Percentiles rank a stretch among this genome's conserved stretches.
These are phyloP conservation scores for Sinohyriopsis cumingii DNA, from an alignment of 2,888 invertebrate genomes.

Conservation along the genomic window DNA sequence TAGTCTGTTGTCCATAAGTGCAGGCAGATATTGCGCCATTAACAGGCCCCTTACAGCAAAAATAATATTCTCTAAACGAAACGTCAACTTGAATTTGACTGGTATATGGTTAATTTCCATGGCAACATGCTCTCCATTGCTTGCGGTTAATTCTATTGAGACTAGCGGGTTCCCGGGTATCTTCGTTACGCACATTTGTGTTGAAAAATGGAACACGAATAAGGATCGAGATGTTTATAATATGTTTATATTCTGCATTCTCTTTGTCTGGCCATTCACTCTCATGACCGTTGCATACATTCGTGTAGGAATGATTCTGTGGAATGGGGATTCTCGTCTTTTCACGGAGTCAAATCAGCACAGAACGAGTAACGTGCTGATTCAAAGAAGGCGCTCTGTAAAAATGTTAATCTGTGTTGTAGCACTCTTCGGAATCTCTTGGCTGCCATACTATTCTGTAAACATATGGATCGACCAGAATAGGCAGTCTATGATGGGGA, in stretches of 20 bases:
- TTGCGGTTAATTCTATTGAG: slow-evolving; percentile 48
- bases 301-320: slow-evolving; percentile 50
- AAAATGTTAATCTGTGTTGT: slow-evolving; percentile 56
- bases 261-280: slow-evolving; percentile 50
- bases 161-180: slow-evolving; percentile 36
- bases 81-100: slow-evolving; percentile 46
- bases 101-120: slow-evolving; percentile 52
- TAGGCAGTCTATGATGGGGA: slow-evolving; percentile 15
- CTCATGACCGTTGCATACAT: slow-evolving; percentile 53
- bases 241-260: slow-evolving; percentile 44
- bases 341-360: slow-evolving; percentile 20
- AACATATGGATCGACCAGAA: slow-evolving; percentile 61
- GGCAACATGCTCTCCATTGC: slow-evolving; percentile 47
- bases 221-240: slow-evolving; percentile 51
- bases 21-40: slow-evolving; percentile 55
- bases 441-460: slow-evolving; percentile 61
- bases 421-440: slow-evolving; percentile 52
- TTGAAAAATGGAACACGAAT: slow-evolving; percentile 46
- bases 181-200: slow-evolving; percentile 45
- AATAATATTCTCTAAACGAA: slow-evolving; percentile 45
- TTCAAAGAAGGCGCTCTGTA: slow-evolving; percentile 54
- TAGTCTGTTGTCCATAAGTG: slow-evolving; percentile 53
- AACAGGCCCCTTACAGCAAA: slow-evolving; percentile 53
- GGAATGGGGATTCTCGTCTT: slow-evolving; percentile 42
- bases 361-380: slow-evolving; percentile 42